Conservation (phyloP, 2,888 invertebrate species). For the Abrostola triplasia region DNA sequence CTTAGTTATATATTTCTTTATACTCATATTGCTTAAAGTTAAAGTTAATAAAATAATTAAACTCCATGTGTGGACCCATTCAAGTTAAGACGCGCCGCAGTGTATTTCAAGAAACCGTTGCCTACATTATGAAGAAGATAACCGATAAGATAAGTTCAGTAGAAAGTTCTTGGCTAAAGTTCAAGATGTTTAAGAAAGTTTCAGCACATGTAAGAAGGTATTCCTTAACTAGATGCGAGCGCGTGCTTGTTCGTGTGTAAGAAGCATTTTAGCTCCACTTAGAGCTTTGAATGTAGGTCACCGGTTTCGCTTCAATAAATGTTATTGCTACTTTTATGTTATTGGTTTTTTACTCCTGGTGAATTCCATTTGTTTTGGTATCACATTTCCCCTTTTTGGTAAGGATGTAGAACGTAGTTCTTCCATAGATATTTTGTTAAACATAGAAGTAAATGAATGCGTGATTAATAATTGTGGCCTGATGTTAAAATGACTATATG, state of each 20-base stretch:
- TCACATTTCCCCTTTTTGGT: neutral
- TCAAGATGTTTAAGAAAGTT: slow-evolving; percentile 18
- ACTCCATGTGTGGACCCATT: too few species aligned
- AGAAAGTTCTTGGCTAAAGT: slow-evolving; percentile 9
- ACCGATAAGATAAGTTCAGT: neutral
- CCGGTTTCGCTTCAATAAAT: slow-evolving; percentile 4
- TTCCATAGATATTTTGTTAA: neutral
- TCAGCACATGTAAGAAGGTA: slow-evolving; percentile 22
- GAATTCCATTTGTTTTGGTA: neutral
- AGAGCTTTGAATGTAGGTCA: slow-evolving; percentile 35
- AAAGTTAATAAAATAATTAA: too few species aligned
- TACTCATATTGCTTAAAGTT: too few species aligned
- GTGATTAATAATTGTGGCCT: too few species aligned
- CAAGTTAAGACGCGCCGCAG: too few species aligned
- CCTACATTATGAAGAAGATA: neutral
- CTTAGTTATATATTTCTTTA: too few species aligned
- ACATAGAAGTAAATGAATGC: too few species aligned
- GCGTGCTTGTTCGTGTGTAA: slow-evolving; percentile 14
- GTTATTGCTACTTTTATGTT: slow-evolving; percentile 14
- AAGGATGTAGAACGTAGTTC: neutral
- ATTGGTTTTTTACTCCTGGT: neutral
- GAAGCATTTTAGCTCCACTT: slow-evolving; percentile 19
- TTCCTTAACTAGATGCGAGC: slow-evolving; percentile 3
- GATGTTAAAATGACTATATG: too few species aligned
- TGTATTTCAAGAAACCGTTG: neutral